A percentile compares a stretch with the other conserved stretches of the same genome.
Evolutionary conservation across 92 coral and sea anemone genomes (phyloP).

Genomic region (Porites rus): DNA sequence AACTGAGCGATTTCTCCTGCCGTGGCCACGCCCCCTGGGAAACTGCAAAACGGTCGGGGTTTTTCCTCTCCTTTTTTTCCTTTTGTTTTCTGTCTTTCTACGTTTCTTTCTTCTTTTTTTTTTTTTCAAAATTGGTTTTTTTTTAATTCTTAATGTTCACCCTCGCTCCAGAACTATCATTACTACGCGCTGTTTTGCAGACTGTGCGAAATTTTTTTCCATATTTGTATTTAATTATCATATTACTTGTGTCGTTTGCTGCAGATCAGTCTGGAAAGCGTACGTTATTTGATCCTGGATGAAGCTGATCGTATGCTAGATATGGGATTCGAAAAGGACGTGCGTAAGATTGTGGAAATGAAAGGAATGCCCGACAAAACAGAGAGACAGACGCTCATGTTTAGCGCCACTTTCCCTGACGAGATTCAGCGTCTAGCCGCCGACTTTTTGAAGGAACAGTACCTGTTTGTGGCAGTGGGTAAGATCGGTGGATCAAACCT

Average conservation of each 20-base stretch:
- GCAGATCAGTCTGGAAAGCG: slow-evolving; percentile 78
- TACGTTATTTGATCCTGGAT: slow-evolving; percentile 87
- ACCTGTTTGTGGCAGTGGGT: slow-evolving; percentile 92
- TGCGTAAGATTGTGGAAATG: slow-evolving; percentile 78
- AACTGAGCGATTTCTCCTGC: no score
- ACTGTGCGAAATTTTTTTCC: no score
- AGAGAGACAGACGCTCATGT: slow-evolving; percentile 93
- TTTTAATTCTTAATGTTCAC: no score
- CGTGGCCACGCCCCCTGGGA: no score
- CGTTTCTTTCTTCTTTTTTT: no score
- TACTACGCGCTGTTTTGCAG: no score
- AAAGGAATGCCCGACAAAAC: slow-evolving; percentile 80
- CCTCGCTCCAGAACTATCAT: no score
- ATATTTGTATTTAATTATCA: neutral
- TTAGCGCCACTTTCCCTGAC: slow-evolving; percentile 98
- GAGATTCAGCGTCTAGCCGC: slow-evolving; percentile 95
- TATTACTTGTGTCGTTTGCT: neutral
- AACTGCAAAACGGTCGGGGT: no score
- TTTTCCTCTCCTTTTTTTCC: no score
- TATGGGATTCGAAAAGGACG: slow-evolving; percentile 91
- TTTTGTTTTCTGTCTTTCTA: no score
- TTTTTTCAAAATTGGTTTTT: no score
- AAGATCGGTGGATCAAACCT: slow-evolving; percentile 94
- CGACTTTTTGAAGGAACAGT: slow-evolving; percentile 84
- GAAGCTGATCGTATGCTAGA: slow-evolving; percentile 99